These are phyloP conservation scores for Globia sparganii DNA, from an alignment of 2,888 invertebrate species.

Conservation along the genomic window DNA sequence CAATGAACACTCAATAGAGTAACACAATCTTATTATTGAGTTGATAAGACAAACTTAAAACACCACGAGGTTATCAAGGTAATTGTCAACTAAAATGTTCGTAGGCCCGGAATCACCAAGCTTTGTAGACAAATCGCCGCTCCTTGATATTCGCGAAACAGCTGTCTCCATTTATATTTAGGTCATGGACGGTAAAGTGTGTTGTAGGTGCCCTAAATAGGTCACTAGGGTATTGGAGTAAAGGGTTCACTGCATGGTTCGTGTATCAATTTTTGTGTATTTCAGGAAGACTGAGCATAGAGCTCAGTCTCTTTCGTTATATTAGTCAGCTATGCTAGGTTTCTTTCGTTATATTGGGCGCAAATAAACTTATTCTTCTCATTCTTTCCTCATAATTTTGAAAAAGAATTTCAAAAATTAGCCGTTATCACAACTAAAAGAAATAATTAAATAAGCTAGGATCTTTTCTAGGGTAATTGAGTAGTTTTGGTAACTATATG, in stretches of 20 bases:
- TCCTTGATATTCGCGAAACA: not conserved
- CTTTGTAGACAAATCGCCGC: not conserved
- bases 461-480: not conserved
- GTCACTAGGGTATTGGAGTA: not conserved
- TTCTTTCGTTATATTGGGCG: not conserved
- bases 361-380: constrained; percentile 1
- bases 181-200: constrained; percentile 5
- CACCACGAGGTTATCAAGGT: not conserved
- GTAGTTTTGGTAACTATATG: too few relatives aligned
- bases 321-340: too few relatives aligned
- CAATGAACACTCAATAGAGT: not conserved
- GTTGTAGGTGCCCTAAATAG: not conserved
- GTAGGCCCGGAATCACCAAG: not conserved
- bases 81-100: not conserved
- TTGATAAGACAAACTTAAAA: not conserved
- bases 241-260: not conserved
- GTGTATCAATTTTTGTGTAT: too few relatives aligned
- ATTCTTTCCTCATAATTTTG: too few relatives aligned
- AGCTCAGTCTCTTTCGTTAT: not conserved
- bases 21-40: not conserved
- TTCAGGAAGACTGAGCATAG: not conserved
- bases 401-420: not conserved
- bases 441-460: not conserved
- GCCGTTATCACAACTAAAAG: not conserved
- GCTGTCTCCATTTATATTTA: constrained; percentile 1